Evolutionary conservation across 2,113 vertebrate species (phyloP).

Genomic region (Thermophis baileyi): DNA sequence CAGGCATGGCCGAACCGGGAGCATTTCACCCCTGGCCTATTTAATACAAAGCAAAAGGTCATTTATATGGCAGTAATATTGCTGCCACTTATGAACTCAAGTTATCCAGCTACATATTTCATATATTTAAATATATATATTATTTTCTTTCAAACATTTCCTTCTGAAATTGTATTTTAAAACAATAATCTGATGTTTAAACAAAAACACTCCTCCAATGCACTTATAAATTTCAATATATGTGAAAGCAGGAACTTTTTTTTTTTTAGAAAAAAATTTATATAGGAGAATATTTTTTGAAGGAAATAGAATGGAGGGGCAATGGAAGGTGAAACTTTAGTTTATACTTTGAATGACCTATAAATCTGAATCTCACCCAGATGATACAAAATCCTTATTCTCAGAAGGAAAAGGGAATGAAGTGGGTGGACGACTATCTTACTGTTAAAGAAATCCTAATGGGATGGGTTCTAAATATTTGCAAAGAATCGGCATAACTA

Average conservation of each 20-base stretch:
- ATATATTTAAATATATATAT: slow-evolving; percentile 65
- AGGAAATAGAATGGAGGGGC: slow-evolving; percentile 58
- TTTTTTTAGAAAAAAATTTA: slow-evolving; percentile 38
- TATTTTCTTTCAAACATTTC: slow-evolving; percentile 66
- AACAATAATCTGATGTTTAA: slow-evolving; percentile 64
- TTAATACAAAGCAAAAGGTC: slow-evolving; percentile 62
- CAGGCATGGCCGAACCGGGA: too few species aligned
- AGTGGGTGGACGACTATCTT: slow-evolving; percentile 43
- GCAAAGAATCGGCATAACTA: slow-evolving; percentile 27
- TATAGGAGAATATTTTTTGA: slow-evolving; percentile 55
- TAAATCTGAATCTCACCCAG: slow-evolving; percentile 33
- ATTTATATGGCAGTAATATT: slow-evolving; percentile 12
- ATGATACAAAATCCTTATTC: slow-evolving; percentile 31
- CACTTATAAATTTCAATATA: slow-evolving; percentile 67
- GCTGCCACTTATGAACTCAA: slow-evolving; percentile 55
- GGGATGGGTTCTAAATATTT: slow-evolving; percentile 45
- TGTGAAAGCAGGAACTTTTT: slow-evolving; percentile 57
- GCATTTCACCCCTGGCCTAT: too few species aligned
- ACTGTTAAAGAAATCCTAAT: slow-evolving; percentile 34
- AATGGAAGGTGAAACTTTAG: slow-evolving; percentile 57
- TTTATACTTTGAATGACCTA: slow-evolving; percentile 63
- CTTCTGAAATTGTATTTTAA: slow-evolving; percentile 65
- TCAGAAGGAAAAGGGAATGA: slow-evolving; percentile 22
- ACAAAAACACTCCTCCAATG: slow-evolving; percentile 56
- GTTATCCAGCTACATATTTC: slow-evolving; percentile 67